Evolutionary conservation across 2,888 invertebrate species (phyloP).

Genomic region (Tipula vernalis): DNA sequence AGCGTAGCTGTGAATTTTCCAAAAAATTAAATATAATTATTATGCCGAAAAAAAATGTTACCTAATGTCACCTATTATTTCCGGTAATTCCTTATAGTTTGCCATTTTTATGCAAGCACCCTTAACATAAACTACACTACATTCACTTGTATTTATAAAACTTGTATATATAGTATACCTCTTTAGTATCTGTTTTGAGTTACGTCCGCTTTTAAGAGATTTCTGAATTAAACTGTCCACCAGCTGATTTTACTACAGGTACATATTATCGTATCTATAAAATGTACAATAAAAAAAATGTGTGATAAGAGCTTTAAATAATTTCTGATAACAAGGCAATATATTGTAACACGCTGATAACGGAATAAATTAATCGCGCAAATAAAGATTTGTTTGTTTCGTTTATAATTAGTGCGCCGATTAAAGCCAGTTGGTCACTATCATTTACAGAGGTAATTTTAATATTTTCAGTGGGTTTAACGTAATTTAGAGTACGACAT

Average conservation of each 20-base stretch:
- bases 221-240: not conserved
- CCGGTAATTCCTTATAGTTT: not conserved
- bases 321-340: not conserved
- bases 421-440: not conserved
- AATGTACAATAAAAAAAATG: not conserved
- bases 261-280: not conserved
- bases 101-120: not conserved
- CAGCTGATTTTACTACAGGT: not conserved
- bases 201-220: not conserved
- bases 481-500: too few species aligned
- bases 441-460: not conserved
- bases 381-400: not conserved
- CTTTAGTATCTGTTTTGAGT: not conserved
- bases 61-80: not conserved
- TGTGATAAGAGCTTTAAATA: not conserved
- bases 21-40: not conserved
- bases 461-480: too few species aligned
- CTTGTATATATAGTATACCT: not conserved
- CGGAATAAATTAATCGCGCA: not conserved
- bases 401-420: not conserved
- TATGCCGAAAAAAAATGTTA: not conserved
- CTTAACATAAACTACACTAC: not conserved
- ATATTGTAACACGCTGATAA: not conserved
- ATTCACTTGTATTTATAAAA: not conserved
- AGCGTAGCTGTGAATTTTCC: not conserved